These are phyloP conservation scores for Zingel zingel DNA, from an alignment of 2,113 vertebrate species.

Conservation along the genomic window DNA sequence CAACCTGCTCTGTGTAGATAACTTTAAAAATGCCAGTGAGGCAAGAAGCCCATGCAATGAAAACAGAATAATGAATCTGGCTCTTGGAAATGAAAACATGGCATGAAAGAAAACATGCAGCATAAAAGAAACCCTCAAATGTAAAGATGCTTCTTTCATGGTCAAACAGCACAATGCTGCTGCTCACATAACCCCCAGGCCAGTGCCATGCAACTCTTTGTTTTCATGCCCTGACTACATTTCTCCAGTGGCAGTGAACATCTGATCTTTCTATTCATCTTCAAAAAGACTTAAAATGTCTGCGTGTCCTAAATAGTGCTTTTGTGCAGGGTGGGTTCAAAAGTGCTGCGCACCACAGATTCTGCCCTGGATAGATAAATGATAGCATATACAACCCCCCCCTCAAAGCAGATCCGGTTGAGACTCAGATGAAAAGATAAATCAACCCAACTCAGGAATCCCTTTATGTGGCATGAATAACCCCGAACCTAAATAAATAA, in stretches of 20 bases:
- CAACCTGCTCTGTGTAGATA: background rate
- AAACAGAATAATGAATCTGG: background rate
- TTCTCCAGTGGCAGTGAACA: slow-evolving; percentile 27
- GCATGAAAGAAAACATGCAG: slow-evolving; percentile 28
- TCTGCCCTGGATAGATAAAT: slow-evolving; percentile 44
- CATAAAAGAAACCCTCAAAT: slow-evolving; percentile 34
- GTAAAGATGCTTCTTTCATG: slow-evolving; percentile 15
- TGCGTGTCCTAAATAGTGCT: slow-evolving; percentile 40
- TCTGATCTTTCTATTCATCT: slow-evolving; percentile 53
- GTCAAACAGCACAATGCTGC: slow-evolving; percentile 32
- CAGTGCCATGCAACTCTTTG: slow-evolving; percentile 32
- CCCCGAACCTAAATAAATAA: too few species aligned
- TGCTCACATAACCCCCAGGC: slow-evolving; percentile 29
- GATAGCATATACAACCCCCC: slow-evolving; percentile 34
- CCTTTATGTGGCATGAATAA: slow-evolving; percentile 5
- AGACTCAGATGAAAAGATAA: slow-evolving; percentile 44
- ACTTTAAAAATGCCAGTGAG: background rate
- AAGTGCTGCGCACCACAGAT: slow-evolving; percentile 23
- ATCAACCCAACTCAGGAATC: background rate
- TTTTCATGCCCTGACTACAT: slow-evolving; percentile 24
- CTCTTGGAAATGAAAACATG: background rate
- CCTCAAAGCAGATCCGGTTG: slow-evolving; percentile 40
- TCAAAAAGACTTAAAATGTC: slow-evolving; percentile 46
- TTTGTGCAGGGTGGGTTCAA: slow-evolving; percentile 22
- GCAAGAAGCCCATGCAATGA: background rate